Conservation (phyloP, 2,797 vertebrate species). For the Hemitrygon akajei region DNA sequence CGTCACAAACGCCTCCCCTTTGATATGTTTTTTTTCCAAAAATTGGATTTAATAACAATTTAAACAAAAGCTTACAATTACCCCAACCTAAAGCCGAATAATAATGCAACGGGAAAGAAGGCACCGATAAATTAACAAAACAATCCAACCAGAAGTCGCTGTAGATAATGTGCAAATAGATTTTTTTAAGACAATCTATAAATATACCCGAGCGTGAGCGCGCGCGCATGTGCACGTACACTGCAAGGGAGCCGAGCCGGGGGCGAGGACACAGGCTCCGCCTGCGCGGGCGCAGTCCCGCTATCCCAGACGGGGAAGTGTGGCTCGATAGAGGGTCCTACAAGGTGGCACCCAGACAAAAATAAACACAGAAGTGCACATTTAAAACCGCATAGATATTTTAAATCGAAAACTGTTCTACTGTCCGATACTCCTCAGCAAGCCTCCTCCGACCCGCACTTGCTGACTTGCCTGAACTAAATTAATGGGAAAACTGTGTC, state of each 20-base stretch:
- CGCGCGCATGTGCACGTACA: background rate
- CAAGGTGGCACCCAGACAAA: too few species aligned
- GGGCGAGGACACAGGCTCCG: background rate
- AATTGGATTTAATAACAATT: background rate
- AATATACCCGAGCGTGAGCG: background rate
- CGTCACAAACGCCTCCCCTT: background rate
- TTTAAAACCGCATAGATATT: too few species aligned
- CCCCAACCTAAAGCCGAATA: background rate
- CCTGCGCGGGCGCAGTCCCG: background rate
- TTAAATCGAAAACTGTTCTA: too few species aligned
- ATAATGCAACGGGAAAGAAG: background rate
- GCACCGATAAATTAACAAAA: background rate
- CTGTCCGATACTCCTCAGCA: too few species aligned
- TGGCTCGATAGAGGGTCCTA: background rate
- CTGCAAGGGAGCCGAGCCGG: background rate
- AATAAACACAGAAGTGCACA: too few species aligned
- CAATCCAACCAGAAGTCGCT: background rate
- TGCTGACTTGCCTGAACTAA: too few species aligned
- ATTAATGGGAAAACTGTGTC: too few species aligned
- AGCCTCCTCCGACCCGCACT: too few species aligned
- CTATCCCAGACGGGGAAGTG: background rate
- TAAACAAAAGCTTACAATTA: background rate
- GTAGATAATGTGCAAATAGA: background rate
- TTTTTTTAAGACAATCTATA: conserved; percentile 2
- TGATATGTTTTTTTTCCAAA: background rate